Conservation (phyloP, 2,113 vertebrate genomes). For the Apteryx owenii region DNA sequence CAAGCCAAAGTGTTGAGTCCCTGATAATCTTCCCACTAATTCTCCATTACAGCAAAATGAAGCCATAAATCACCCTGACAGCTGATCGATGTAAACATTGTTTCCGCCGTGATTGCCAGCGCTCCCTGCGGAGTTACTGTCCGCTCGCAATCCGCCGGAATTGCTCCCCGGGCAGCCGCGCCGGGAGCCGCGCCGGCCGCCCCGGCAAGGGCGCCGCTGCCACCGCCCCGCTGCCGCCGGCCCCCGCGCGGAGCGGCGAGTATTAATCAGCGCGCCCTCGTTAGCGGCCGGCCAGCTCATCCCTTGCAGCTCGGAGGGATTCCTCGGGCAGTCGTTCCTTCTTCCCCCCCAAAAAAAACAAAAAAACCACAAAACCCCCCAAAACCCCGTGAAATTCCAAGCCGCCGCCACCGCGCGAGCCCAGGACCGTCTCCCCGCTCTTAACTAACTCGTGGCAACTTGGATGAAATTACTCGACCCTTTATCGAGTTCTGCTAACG, state of each 20-base stretch:
- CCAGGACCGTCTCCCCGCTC: conserved; percentile 76
- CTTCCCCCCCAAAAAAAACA: conserved; percentile 57
- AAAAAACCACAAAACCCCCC: too few species aligned
- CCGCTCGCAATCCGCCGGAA: conserved; percentile 97
- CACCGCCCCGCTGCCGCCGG: too few species aligned
- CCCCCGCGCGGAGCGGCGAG: too few species aligned
- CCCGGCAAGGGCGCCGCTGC: not conserved
- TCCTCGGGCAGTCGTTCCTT: conserved; percentile 71
- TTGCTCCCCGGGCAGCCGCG: conserved; percentile 90
- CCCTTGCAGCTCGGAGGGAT: conserved; percentile 66
- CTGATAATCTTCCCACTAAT: conserved; percentile 99
- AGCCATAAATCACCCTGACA: conserved; percentile 99
- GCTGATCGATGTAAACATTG: conserved; percentile 99
- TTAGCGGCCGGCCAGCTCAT: conserved; percentile 75
- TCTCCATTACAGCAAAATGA: conserved; percentile 99
- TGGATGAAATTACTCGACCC: conserved; percentile 92
- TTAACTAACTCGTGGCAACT: conserved; percentile 86
- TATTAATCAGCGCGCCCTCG: conserved; percentile 78
- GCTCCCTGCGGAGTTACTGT: conserved; percentile 98
- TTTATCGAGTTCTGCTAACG: conserved; percentile 91
- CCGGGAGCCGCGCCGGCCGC: conserved; percentile 65
- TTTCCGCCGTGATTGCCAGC: conserved; percentile 99
- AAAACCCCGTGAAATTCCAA: too few species aligned
- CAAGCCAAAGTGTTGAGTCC: conserved; percentile 99
- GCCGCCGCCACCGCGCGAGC: too few species aligned